Evolutionary conservation across 2,888 invertebrate genomes (phyloP).

Genomic region (Drosophila hamatofila): DNA sequence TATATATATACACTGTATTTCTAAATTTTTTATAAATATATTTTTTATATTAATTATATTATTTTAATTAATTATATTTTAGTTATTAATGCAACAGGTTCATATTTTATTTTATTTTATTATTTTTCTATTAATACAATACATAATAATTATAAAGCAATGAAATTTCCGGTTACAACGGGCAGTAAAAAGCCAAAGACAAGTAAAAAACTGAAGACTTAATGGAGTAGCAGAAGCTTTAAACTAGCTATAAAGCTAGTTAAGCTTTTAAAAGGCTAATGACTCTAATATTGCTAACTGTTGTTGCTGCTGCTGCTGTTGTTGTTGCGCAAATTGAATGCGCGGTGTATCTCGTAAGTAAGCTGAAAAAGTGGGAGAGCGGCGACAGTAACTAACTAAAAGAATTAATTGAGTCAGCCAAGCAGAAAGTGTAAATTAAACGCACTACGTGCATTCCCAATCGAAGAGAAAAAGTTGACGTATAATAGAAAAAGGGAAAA

Average conservation of each 20-base stretch:
- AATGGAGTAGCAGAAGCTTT: conserved; percentile 35
- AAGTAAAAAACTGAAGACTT: conserved; percentile 8
- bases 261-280: conserved; percentile 60
- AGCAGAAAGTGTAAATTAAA: conserved; percentile 77
- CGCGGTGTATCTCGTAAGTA: conserved; percentile 53
- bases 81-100: not conserved
- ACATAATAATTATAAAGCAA: not conserved
- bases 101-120: not conserved
- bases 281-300: conserved; percentile 51
- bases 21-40: not conserved
- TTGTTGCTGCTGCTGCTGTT: conserved; percentile 22
- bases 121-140: not conserved
- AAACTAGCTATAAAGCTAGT: conserved; percentile 39
- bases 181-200: conserved; percentile 10
- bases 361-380: conserved; percentile 54
- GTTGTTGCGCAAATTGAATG: conserved; percentile 50
- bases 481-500: conserved; percentile 18
- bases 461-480: conserved; percentile 33
- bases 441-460: conserved; percentile 45
- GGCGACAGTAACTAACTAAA: conserved; percentile 50
- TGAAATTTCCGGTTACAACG: not conserved
- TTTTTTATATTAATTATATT: not conserved
- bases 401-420: conserved; percentile 79
- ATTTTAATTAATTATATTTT: not conserved
- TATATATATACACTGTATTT: no score